A percentile compares a stretch with the other conserved stretches of the same genome.
These are phyloP conservation scores for Panopea generosa DNA, from an alignment of 2,888 invertebrate genomes.

Conservation along the genomic window DNA sequence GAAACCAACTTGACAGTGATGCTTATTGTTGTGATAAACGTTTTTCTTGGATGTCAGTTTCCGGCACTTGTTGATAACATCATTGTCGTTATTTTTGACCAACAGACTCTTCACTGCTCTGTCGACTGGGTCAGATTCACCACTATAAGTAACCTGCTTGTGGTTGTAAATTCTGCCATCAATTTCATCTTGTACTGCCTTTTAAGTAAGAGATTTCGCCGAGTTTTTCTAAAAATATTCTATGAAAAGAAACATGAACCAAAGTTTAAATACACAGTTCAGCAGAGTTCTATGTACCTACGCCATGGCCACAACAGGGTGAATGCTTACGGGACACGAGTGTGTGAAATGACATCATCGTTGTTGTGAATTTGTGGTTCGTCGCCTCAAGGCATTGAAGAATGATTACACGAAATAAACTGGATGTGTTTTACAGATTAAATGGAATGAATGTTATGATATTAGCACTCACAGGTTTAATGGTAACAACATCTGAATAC, in stretches of 20 bases:
- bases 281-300: constrained; percentile 62
- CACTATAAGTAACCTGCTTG: constrained; percentile 78
- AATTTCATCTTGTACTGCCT: constrained; percentile 83
- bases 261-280: constrained; percentile 63
- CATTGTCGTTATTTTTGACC: constrained; percentile 75
- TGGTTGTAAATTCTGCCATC: constrained; percentile 81
- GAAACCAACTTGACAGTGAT: constrained; percentile 98
- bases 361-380: constrained; percentile 37
- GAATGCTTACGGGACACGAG: constrained; percentile 31
- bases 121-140: constrained; percentile 72
- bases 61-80: constrained; percentile 83
- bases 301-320: constrained; percentile 26
- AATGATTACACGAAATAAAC: neutral
- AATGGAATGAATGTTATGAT: no score
- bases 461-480: no score
- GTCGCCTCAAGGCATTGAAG: neutral
- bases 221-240: constrained; percentile 67
- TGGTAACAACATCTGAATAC: no score
- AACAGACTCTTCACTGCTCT: constrained; percentile 64
- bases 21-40: constrained; percentile 97
- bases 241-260: constrained; percentile 59
- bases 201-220: constrained; percentile 81
- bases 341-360: constrained; percentile 54
- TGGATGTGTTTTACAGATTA: no score
- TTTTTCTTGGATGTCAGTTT: constrained; percentile 95